Evolutionary conservation across 2,888 invertebrate genomes (phyloP), one percentile per base, ranked within the genome.

Genomic region (Drosophila gaucha): DNA sequence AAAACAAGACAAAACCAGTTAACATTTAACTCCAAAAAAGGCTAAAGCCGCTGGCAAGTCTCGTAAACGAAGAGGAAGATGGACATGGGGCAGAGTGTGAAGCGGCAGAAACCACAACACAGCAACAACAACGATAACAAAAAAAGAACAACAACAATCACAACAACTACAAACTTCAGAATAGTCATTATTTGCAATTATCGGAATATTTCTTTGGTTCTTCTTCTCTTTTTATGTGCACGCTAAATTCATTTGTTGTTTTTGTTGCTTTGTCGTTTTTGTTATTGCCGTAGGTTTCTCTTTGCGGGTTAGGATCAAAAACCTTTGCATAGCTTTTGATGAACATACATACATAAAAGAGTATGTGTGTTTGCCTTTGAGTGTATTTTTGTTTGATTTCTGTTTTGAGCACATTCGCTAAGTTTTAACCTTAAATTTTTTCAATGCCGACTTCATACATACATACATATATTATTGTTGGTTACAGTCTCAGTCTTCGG

Each of bases 131-230:
- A 38, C 36, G 56, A 57, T 50, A 56, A 35, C 44, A 44, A 12
- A 6, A 28, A 22, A 60, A 16, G 18, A 43, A 14, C 54, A 47
- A 31, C 47, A 56, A 56, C 31, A 49, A 52, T 26, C 52, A 51
- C 14, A 49, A 64, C 54, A 60, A 75, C 63, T 54, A 63, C 67
- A 62, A 75, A 54, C 67, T 67, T 74, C 67, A 67, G 65, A 72
- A 58, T 76, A 74, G 75, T 86, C 86, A 86, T 84, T 84, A 88
- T 84, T 84, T 86, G 88, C 84, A 84, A 84, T 84, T 84, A 84
- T 84, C 80, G 86, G 86, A 75, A 78, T 85, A 83, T 77, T 64
- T 68, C 86, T 78, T 83, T 83, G 54, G 71, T 71, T 71, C 67
- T 74, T 74, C 69, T 63, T 71, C 67, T 56, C 26, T 55, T 63